These are phyloP conservation scores for Phoxinus dragarum DNA, from an alignment of 2,797 vertebrate genomes.

Conservation along the genomic window DNA sequence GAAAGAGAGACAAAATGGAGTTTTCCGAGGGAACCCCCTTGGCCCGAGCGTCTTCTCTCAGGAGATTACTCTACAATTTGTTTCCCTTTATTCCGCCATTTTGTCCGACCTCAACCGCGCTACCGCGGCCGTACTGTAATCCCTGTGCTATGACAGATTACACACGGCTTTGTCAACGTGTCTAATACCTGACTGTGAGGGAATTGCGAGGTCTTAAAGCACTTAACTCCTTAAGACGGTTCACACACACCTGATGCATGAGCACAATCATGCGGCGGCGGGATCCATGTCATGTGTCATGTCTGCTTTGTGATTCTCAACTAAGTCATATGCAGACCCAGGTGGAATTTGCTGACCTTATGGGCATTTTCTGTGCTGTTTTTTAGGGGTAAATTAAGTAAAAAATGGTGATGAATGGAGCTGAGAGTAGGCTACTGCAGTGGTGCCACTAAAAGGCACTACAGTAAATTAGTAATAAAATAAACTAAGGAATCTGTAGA, in stretches of 20 bases:
- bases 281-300: neutral
- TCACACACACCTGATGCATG: constrained; percentile 41
- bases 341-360: neutral
- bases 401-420: neutral
- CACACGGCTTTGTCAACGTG: constrained; percentile 74
- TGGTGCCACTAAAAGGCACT: neutral
- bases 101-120: constrained; percentile 54
- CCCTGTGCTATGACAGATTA: constrained; percentile 76
- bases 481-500: neutral
- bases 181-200: constrained; percentile 71
- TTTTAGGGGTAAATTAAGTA: neutral
- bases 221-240: constrained; percentile 67
- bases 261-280: constrained; percentile 7
- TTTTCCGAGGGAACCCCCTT: constrained; percentile 70
- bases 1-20: constrained; percentile 67
- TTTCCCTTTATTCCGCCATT: constrained; percentile 76
- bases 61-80: constrained; percentile 80
- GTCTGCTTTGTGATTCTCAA: neutral
- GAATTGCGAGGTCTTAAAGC: constrained; percentile 69
- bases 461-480: neutral
- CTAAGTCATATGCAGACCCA: neutral
- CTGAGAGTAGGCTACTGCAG: neutral
- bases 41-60: constrained; percentile 65
- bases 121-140: constrained; percentile 73
- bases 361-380: neutral